A percentile compares a stretch with the other conserved stretches of the same genome.
Conservation (phyloP, 2,113 vertebrate species). For the Tricholaema leucomelas region DNA sequence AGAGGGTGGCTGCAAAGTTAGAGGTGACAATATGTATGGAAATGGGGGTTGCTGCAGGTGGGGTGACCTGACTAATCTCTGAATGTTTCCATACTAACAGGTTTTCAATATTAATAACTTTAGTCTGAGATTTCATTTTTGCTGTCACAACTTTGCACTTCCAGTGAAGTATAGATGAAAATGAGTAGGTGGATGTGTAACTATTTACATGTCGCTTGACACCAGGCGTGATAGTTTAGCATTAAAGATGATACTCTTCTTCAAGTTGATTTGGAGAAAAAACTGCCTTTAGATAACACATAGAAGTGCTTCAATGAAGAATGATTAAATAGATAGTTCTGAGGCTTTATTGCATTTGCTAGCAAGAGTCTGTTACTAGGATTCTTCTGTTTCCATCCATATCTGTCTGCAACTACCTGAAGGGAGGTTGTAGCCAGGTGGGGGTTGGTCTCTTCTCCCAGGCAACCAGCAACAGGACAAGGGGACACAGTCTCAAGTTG, state of each 20-base stretch:
- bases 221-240: not conserved
- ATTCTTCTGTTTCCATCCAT: not conserved
- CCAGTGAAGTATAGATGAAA: not conserved
- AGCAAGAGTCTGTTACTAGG: not conserved
- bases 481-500: too few relatives aligned
- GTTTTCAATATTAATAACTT: not conserved
- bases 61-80: not conserved
- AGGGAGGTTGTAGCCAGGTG: too few relatives aligned
- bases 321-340: not conserved
- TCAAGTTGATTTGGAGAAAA: not conserved
- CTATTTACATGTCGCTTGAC: not conserved
- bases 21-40: not conserved
- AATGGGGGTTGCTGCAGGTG: not conserved
- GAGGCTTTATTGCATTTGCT: not conserved
- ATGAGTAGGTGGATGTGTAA: not conserved
- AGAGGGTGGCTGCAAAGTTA: not conserved
- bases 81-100: not conserved
- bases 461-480: too few relatives aligned
- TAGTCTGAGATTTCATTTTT: not conserved
- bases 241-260: not conserved
- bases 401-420: too few relatives aligned
- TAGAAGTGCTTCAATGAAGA: not conserved
- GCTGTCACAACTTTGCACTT: not conserved
- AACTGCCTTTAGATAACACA: not conserved
- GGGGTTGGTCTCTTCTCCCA: too few relatives aligned